Percentiles rank a stretch among this genome's conserved stretches.
These are phyloP conservation scores for Puntigrus tetrazona DNA, from an alignment of 2,113 vertebrate genomes.

Conservation along the genomic window DNA sequence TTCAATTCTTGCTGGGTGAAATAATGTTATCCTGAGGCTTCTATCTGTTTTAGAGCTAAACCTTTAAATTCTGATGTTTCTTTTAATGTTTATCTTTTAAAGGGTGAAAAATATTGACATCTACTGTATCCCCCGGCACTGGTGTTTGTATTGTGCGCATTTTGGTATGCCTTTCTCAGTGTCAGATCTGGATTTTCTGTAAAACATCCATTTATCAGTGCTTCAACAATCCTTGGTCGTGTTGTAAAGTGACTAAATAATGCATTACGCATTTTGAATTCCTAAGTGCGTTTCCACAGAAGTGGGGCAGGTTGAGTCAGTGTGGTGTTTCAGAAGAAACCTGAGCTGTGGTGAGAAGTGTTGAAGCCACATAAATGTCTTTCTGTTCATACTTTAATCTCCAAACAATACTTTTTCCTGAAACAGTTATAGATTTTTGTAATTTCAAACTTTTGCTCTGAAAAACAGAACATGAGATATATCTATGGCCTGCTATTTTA, in stretches of 20 bases:
- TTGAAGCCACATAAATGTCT: not conserved
- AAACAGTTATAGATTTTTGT: not conserved
- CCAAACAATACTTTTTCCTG: not conserved
- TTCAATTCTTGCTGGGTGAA: conserved; percentile 7
- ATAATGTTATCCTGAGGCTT: not conserved
- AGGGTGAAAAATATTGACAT: conserved; percentile 5
- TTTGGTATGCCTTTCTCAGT: conserved; percentile 39
- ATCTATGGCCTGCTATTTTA: too few relatives aligned
- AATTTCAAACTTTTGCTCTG: not conserved
- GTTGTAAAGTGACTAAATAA: conserved; percentile 22
- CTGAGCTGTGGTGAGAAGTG: not conserved
- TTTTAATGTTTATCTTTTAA: not conserved
- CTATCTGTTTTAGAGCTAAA: not conserved
- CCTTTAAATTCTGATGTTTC: not conserved
- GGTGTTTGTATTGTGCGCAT: not conserved
- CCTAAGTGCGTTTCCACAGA: conserved; percentile 3
- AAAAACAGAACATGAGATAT: too few relatives aligned
- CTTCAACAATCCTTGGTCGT: not conserved
- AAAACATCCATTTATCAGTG: not conserved
- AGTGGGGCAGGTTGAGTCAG: conserved; percentile 31
- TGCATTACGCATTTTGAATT: conserved; percentile 15
- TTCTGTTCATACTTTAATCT: not conserved
- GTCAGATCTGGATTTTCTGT: conserved; percentile 35
- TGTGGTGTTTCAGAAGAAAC: conserved; percentile 11
- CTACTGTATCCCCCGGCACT: not conserved